A percentile compares a stretch with the other conserved stretches of the same genome.
Evolutionary conservation across 1,140 invertebrate genomes (phyloP).

Genomic region (Drosophila littoralis): DNA sequence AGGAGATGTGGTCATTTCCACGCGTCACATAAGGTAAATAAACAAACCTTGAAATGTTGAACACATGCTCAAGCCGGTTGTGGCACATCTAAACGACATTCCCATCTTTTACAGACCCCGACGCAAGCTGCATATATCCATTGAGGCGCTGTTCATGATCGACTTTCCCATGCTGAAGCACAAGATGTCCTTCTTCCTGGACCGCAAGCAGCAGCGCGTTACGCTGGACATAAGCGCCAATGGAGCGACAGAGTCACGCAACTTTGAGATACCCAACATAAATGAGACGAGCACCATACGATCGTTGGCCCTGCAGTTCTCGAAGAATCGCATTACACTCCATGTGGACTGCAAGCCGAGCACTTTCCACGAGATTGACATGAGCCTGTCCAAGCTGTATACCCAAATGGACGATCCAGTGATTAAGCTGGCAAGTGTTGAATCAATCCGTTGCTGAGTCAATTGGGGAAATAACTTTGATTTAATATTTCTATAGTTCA

Average conservation of each 20-base stretch:
- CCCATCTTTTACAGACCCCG: constrained; percentile 74
- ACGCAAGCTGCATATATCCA: constrained; percentile 85
- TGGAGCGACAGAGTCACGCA: constrained; percentile 72
- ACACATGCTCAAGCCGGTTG: constrained; percentile 21
- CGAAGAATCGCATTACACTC: constrained; percentile 77
- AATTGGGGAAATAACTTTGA: not conserved
- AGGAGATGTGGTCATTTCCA: constrained; percentile 86
- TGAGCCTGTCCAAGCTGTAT: constrained; percentile 78
- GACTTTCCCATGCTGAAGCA: constrained; percentile 87
- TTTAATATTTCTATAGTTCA: constrained; percentile 68
- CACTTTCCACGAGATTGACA: constrained; percentile 76
- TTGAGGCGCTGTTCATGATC: constrained; percentile 88
- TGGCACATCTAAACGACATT: constrained; percentile 18
- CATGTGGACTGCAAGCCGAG: constrained; percentile 82
- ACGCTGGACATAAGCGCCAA: constrained; percentile 83
- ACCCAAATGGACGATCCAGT: constrained; percentile 84
- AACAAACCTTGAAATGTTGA: constrained; percentile 34
- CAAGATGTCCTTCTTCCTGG: constrained; percentile 88
- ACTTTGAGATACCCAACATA: constrained; percentile 82
- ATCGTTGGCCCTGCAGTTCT: constrained; percentile 77
- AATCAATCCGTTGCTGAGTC: not conserved
- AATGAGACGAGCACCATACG: constrained; percentile 84
- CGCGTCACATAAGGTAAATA: constrained; percentile 86
- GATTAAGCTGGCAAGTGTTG: constrained; percentile 76
- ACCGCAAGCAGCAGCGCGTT: constrained; percentile 87